Conservation (phyloP, 1,140 invertebrate genomes). For the Tetramorium simillimum region DNA sequence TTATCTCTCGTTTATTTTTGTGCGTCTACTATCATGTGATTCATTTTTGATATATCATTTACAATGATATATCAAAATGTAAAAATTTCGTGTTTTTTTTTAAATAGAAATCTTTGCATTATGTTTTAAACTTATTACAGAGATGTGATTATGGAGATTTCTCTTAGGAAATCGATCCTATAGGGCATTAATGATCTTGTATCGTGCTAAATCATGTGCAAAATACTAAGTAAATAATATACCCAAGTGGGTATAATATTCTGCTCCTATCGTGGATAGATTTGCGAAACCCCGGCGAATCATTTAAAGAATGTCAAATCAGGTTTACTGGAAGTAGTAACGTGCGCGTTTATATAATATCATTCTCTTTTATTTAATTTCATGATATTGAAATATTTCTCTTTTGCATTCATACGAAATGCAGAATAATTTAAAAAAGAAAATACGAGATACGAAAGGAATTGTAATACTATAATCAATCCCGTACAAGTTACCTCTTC, state of each 20-base stretch:
- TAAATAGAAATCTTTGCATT: not conserved
- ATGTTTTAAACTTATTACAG: not conserved
- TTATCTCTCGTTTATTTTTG: slow-evolving; percentile 17
- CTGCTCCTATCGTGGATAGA: slow-evolving; percentile 68
- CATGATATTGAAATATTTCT: not conserved
- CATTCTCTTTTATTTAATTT: slow-evolving; percentile 59
- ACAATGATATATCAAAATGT: not conserved
- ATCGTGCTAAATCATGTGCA: not conserved
- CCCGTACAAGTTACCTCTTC: slow-evolving; percentile 74
- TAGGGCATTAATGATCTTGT: slow-evolving; percentile 32
- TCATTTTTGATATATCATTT: not conserved
- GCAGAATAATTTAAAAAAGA: not conserved
- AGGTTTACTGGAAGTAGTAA: slow-evolving; percentile 76
- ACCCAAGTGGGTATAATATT: no score
- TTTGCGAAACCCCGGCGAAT: slow-evolving; percentile 79
- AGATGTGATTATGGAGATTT: not conserved
- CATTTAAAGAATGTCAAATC: slow-evolving; percentile 75
- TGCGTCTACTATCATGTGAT: not conserved
- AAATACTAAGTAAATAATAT: slow-evolving; percentile 4
- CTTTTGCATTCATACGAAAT: not conserved
- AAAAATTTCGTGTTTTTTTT: not conserved
- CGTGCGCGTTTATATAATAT: slow-evolving; percentile 55
- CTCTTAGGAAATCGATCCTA: not conserved
- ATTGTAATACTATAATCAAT: slow-evolving; percentile 40
- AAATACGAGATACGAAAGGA: slow-evolving; percentile 22